A percentile compares a stretch with the other conserved stretches of the same genome.
Evolutionary conservation across 2,888 invertebrate species (phyloP).

Genomic region (Aethes cnicana): DNA sequence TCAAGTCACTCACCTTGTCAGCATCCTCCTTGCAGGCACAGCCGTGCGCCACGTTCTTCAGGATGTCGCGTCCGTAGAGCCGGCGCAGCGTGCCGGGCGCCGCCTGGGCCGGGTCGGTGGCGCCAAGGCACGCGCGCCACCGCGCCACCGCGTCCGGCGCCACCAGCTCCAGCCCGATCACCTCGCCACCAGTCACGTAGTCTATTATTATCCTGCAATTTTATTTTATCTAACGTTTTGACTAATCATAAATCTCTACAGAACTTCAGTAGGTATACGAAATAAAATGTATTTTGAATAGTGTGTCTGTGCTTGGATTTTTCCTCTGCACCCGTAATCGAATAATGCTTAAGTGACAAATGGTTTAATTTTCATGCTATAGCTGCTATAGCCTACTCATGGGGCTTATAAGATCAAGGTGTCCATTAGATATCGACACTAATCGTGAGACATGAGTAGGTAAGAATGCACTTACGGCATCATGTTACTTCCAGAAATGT

Average conservation of each 20-base stretch:
- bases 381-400: too few relatives aligned
- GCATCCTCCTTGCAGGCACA: conserved; percentile 84
- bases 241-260: too few relatives aligned
- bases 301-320: too few relatives aligned
- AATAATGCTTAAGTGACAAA: too few relatives aligned
- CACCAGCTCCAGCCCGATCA: conserved; percentile 88
- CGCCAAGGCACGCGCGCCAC: conserved; percentile 85
- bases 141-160: conserved; percentile 85
- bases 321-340: too few relatives aligned
- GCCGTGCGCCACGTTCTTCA: conserved; percentile 87
- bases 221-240: too few relatives aligned
- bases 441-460: too few relatives aligned
- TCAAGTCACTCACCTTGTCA: conserved; percentile 57
- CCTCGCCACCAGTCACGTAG: conserved; percentile 86
- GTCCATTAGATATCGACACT: too few relatives aligned
- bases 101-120: conserved; percentile 83
- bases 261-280: too few relatives aligned
- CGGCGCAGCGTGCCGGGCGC: conserved; percentile 84
- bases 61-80: conserved; percentile 85
- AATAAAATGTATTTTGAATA: too few relatives aligned
- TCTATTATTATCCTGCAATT: conserved; percentile 81
- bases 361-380: too few relatives aligned
- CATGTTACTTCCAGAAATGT: conserved; percentile 80
- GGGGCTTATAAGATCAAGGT: too few relatives aligned
- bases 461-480: conserved; percentile 80